Conservation (phyloP, 2,888 invertebrate genomes). For the Pherbina coryleti region DNA sequence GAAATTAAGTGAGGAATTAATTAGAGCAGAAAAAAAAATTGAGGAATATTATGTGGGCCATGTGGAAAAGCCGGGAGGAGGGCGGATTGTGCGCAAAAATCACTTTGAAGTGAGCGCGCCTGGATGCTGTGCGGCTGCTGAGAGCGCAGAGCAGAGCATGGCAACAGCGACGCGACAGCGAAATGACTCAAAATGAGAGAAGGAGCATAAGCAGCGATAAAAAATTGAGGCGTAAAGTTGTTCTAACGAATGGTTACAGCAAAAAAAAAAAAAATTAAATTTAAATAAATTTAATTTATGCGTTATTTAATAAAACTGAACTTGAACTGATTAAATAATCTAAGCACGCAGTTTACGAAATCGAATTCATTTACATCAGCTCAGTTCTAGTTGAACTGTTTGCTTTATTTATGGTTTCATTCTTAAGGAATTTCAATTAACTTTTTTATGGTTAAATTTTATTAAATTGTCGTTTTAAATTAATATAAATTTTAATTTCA, state of each 20-base stretch:
- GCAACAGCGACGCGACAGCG: not conserved
- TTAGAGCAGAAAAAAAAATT: not conserved
- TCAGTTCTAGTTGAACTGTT: no score
- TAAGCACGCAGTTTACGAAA: no score
- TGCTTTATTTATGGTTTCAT: no score
- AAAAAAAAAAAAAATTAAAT: not conserved
- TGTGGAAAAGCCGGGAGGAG: not conserved
- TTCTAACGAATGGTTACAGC: not conserved
- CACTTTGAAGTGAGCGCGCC: not conserved
- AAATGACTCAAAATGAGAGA: no score
- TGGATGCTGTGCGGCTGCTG: slow-evolving; percentile 1
- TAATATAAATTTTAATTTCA: no score
- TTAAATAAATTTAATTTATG: not conserved
- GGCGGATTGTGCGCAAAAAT: not conserved
- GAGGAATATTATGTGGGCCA: not conserved
- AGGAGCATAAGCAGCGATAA: not conserved
- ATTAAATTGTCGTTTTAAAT: no score
- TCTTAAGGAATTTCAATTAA: no score
- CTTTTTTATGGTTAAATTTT: no score
- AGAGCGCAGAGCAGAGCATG: slow-evolving; percentile 25
- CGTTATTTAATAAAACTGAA: no score
- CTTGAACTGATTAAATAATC: no score
- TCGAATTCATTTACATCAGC: no score
- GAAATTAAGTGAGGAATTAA: not conserved
- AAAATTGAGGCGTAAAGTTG: not conserved